A percentile compares a stretch with the other conserved stretches of the same genome.
Conservation (phyloP, 2,888 invertebrate species). For the Pyrocoelia pectoralis region DNA sequence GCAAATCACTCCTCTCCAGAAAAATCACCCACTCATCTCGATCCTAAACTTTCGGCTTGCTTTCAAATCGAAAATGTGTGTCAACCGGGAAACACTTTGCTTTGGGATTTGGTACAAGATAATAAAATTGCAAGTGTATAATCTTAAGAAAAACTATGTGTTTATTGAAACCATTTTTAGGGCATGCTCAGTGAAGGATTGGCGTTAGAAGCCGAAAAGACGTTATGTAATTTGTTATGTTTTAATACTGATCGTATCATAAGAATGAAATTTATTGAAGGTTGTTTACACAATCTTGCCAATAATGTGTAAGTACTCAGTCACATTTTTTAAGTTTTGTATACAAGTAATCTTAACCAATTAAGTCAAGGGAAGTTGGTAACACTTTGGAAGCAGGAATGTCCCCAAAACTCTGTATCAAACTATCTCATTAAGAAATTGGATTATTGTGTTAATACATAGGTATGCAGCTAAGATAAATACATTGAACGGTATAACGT, state of each 20-base stretch:
- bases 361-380: no score
- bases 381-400: no score
- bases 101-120: conserved; percentile 95
- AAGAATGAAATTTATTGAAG: conserved; percentile 94
- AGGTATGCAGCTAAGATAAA: no score
- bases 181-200: conserved; percentile 85
- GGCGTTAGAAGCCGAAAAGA: conserved; percentile 93
- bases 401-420: no score
- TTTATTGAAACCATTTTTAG: no score
- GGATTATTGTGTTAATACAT: no score
- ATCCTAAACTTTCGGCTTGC: conserved; percentile 57
- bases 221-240: conserved; percentile 86
- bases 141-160: not conserved
- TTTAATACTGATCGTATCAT: conserved; percentile 90
- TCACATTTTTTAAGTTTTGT: no score
- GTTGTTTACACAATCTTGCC: conserved; percentile 88
- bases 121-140: conserved; percentile 77
- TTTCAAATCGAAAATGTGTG: conserved; percentile 73
- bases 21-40: conserved; percentile 56
- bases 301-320: conserved; percentile 74
- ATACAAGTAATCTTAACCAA: conserved; percentile 20
- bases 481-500: no score
- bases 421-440: no score
- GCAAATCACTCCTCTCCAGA: conserved; percentile 55
- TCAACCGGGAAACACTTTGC: conserved; percentile 87